Evolutionary conservation across 2,797 vertebrate genomes (phyloP), one percentile per base, ranked within the genome.

Genomic region (Poeciliopsis gracilis): DNA sequence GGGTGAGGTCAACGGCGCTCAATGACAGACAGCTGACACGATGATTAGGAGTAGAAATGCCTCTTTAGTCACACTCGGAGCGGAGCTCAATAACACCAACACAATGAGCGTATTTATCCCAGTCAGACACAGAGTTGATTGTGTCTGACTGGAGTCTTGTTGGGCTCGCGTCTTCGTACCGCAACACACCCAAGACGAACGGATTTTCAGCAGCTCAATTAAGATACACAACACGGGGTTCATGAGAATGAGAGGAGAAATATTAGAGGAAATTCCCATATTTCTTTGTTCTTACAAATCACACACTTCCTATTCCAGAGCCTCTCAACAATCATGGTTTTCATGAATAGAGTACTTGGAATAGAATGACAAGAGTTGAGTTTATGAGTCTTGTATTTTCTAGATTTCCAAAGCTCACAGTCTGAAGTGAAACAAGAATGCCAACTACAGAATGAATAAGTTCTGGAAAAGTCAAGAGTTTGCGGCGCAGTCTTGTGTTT

Each of bases 1-100:
- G 77, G 38, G 2, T 3, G 66, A 81, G 89, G 92, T 92, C 88
- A 90, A 1, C 3, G 45, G 75, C 53, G 2, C 87, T 83, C 81
- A 88, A 81, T 82, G 88, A 91, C 77, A 77, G 86, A 85, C 88
- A 87, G 82, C 73, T 88, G 85, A 90, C 87, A 46, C 57, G 61
- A 75, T 82, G 84, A 79, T 51, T 55, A 6, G 53, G 73, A 84
- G 78, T 3, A 83, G 72, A 86, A 63, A 55, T 23, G 46, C 66
- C 41, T 85, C 78, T 83, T 87, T 61, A 79, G 77, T 46, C 59
- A 36, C 9, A 53, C 70, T 57, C 72, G 57, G 47, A 77, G 49
- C 79, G 18, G 0, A 82, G 75, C 69, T 75, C 9, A 81, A 72
- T 5, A 75, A 51, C 57, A 77, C 78, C 66, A 88, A 75, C 12